These are phyloP conservation scores for Amaurobius ferox DNA, from an alignment of 2,888 invertebrate species.

Conservation along the genomic window DNA sequence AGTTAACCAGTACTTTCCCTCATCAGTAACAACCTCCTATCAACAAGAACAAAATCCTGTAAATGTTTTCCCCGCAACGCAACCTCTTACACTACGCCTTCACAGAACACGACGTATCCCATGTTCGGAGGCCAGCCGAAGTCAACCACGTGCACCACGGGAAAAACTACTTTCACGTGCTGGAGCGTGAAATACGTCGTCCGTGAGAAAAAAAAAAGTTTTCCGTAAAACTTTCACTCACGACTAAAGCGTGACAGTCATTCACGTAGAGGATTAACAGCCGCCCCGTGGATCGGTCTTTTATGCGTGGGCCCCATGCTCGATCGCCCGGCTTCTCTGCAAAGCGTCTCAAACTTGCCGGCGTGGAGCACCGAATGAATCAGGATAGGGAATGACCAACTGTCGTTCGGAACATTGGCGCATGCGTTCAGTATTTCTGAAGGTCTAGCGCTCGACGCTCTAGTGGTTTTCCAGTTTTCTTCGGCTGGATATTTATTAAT, in stretches of 20 bases:
- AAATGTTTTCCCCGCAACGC: not conserved
- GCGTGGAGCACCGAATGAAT: slow-evolving; percentile 55
- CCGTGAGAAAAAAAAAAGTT: slow-evolving; percentile 3
- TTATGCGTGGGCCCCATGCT: not conserved
- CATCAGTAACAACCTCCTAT: not conserved
- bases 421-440: slow-evolving; percentile 34
- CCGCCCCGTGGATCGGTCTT: not conserved
- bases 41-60: not conserved
- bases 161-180: slow-evolving; percentile 11
- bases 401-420: slow-evolving; percentile 33
- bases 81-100: not conserved
- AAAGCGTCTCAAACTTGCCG: slow-evolving; percentile 54
- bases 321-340: not conserved
- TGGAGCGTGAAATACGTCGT: slow-evolving; percentile 31
- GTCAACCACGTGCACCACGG: slow-evolving; percentile 39
- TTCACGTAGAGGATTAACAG: not conserved
- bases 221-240: not conserved
- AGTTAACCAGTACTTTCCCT: not conserved
- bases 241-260: not conserved
- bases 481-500: not conserved
- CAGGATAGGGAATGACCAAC: slow-evolving; percentile 60
- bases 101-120: slow-evolving; percentile 30
- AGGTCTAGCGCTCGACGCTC: slow-evolving; percentile 20
- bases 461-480: slow-evolving; percentile 21
- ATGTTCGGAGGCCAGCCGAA: slow-evolving; percentile 9